Evolutionary conservation across 30 jellyfish, hydroid and myxozoan species (phyloP).

Genomic region (Cassiopea xamachana): DNA sequence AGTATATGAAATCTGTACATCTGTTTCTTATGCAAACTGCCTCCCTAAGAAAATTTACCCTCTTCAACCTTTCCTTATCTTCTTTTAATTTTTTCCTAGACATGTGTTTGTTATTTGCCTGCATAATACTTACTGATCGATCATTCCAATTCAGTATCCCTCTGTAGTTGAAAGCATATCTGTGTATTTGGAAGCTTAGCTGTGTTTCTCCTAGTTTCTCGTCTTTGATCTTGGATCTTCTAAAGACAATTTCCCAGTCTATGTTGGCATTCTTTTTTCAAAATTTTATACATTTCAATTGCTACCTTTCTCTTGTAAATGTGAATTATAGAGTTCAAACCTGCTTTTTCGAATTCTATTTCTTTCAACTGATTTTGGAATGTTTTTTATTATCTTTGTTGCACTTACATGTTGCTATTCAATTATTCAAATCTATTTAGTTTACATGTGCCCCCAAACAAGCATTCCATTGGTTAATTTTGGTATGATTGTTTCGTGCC

Average conservation of each 20-base stretch:
- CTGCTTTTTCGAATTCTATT: constrained; percentile 33
- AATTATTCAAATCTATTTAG: constrained; percentile 25
- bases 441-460: constrained; percentile 29
- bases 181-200: not conserved
- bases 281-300: constrained; percentile 33
- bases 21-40: constrained; percentile 4
- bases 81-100: constrained; percentile 25
- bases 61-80: constrained; percentile 2
- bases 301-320: constrained; percentile 36
- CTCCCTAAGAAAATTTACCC: constrained; percentile 17
- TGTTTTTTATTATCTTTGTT: constrained; percentile 14
- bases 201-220: constrained; percentile 30
- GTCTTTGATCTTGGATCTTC: constrained; percentile 17
- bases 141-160: constrained; percentile 29
- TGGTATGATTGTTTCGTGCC: constrained; percentile 12
- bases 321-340: constrained; percentile 24
- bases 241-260: constrained; percentile 23
- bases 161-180: constrained; percentile 21
- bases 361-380: constrained; percentile 20
- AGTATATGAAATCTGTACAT: not conserved
- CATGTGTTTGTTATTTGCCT: not conserved
- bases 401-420: constrained; percentile 28
- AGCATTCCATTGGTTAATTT: constrained; percentile 37
- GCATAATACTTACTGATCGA: not conserved
- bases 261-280: constrained; percentile 10